These are phyloP conservation scores for Eremophila alpestris DNA, from an alignment of 2,797 vertebrate species.

Conservation along the genomic window DNA sequence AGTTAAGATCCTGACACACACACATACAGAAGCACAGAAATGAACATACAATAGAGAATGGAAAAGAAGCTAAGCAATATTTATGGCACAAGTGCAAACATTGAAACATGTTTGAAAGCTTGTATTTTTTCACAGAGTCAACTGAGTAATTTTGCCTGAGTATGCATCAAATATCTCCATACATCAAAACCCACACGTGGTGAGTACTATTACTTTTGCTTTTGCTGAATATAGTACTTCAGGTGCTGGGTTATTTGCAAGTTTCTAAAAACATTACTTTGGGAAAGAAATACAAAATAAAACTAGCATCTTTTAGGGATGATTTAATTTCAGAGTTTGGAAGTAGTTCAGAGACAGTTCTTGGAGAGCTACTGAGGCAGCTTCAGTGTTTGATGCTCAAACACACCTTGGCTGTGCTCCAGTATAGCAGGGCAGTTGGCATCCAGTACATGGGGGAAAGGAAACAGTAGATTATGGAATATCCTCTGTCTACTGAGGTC, in stretches of 20 bases:
- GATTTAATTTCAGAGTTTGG: not conserved
- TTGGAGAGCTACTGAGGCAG: not conserved
- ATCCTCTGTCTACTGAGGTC: not conserved
- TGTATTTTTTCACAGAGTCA: not conserved
- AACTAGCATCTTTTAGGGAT: not conserved
- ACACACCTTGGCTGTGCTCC: not conserved
- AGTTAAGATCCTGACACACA: not conserved
- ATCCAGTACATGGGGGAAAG: not conserved
- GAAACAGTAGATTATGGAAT: not conserved
- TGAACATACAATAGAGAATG: not conserved
- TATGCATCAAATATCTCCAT: not conserved
- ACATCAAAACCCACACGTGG: not conserved
- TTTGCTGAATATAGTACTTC: not conserved
- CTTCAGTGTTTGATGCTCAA: not conserved
- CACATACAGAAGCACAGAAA: not conserved
- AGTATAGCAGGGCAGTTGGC: not conserved
- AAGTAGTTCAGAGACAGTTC: not conserved
- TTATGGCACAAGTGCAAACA: not conserved
- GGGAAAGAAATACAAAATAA: not conserved
- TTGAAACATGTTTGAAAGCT: not conserved
- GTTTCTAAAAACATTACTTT: not conserved
- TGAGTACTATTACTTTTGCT: not conserved
- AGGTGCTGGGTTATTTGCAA: not conserved
- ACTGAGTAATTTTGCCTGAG: not conserved
- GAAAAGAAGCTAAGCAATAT: not conserved